Base-by-base conservation (phyloP, 2,888 invertebrate genomes). In the Pardosa pseudoannulata region DNA sequence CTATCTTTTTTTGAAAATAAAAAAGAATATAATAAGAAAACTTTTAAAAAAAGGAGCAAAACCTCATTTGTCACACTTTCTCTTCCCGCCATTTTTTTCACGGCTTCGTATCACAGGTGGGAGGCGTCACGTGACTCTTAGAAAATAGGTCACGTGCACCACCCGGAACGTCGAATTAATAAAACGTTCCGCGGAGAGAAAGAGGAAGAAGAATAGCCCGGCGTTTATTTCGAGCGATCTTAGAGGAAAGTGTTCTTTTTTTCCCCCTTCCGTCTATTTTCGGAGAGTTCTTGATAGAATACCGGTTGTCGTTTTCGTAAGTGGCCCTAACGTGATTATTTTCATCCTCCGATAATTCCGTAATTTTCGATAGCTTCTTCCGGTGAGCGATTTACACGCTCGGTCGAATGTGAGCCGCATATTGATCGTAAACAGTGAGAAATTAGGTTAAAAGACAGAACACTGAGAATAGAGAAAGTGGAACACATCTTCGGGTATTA, bases 171-270 rank as follows among this genome's bases (percentile, higher is more conserved):
- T 56, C 19, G 56, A 56, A 56, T 56, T 56, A 56, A 56, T 56
- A 56, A 56, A 56, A 56, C 56, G 56, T 56, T 56, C 56, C 56
- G 11, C 32, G 13, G 36, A 67, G 36, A 32, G 64, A 68, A 65
- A 75, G 73, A 78, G 78, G 72, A 85, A 78, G 83, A 85, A 78
- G 68, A 78, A 82, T 64, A 29, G 56, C 19, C 32, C 32, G 64
- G 76, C 39, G 83, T 85, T 85, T 85, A 85, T 85, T 85, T 85
- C 83, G 29, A 85, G 83, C 83, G 83, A 85, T 85, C 83, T 85
- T 85, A 72, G 67, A 73, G 83, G 83, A 85, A 85, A 73, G 28
- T n/a, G 36, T 27, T 31, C 64, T 74, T 83, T 85, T 85, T 56
- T 56, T 56, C 56, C 83, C 83, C 68, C 78, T 85, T 85, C 83